Evolutionary conservation across 2,797 vertebrate genomes (phyloP).

Genomic region (Hoplostethus atlanticus): DNA sequence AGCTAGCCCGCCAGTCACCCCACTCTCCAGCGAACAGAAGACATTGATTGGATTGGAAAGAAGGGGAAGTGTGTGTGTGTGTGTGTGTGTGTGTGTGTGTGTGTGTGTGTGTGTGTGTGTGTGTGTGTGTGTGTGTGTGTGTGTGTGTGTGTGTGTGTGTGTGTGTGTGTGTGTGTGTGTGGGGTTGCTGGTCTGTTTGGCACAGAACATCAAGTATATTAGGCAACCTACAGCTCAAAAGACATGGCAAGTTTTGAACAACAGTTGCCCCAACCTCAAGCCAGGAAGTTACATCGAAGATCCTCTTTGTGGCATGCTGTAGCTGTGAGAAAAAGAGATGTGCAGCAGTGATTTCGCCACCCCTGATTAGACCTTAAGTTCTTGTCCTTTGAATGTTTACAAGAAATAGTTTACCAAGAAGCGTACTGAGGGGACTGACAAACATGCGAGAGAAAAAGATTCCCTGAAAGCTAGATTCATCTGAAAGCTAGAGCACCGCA

Average conservation of each 20-base stretch:
- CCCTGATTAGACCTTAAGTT: background rate
- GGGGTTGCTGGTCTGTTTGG: constrained; percentile 64
- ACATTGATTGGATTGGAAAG: constrained; percentile 43
- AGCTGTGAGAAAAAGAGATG: background rate
- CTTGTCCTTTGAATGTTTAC: background rate
- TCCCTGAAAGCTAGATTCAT: too few species aligned
- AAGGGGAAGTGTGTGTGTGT: constrained; percentile 19
- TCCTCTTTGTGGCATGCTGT: background rate
- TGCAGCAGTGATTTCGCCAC: background rate
- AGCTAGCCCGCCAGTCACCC: constrained; percentile 74
- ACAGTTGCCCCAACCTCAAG: constrained; percentile 14
- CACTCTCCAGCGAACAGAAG: constrained; percentile 62
- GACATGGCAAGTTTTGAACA: constrained; percentile 17
- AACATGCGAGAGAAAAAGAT: background rate
- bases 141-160: too few species aligned
- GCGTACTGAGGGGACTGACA: background rate
- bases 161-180: too few species aligned
- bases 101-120: too few species aligned
- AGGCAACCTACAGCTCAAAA: constrained; percentile 23
- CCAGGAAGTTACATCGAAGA: constrained; percentile 33
- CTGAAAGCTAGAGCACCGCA: constrained; percentile 8
- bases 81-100: too few species aligned
- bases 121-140: too few species aligned
- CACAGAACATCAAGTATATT: constrained; percentile 56
- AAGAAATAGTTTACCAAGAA: background rate